Percentiles rank a stretch among this genome's conserved stretches.
phyloP scores from a whole-genome alignment of 2,113 vertebrate genomes.

The Terrapene triunguis region DNA sequence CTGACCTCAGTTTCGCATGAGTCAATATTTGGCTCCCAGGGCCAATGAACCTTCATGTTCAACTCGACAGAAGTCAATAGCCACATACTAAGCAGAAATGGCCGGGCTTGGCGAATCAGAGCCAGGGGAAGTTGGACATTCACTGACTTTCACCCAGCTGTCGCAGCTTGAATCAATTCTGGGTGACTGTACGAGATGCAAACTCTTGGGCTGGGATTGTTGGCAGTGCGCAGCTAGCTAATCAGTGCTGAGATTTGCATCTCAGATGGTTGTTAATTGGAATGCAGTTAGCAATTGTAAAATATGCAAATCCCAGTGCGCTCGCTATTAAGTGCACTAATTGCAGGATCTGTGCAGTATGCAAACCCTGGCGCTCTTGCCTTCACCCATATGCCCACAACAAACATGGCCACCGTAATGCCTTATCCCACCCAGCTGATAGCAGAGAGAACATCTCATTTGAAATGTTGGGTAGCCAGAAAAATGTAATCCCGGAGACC shows the following conservation, averaged over 20 bases:
- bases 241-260: background rate
- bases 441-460: background rate
- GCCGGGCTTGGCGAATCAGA: background rate
- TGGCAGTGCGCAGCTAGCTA: background rate
- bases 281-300: background rate
- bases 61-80: background rate
- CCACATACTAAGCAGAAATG: background rate
- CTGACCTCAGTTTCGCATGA: background rate
- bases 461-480: background rate
- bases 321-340: background rate
- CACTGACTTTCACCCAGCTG: background rate
- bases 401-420: background rate
- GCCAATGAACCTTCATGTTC: background rate
- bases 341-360: background rate
- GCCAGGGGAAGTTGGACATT: background rate
- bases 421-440: background rate
- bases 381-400: background rate
- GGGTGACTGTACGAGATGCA: background rate
- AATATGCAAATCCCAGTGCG: background rate
- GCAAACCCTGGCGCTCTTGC: background rate
- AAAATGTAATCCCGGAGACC: background rate
- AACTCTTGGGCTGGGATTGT: background rate
- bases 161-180: background rate
- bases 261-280: background rate
- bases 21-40: background rate